Conservation (phyloP, 2,797 vertebrate genomes). For the Aselliscus stoliczkanus region DNA sequence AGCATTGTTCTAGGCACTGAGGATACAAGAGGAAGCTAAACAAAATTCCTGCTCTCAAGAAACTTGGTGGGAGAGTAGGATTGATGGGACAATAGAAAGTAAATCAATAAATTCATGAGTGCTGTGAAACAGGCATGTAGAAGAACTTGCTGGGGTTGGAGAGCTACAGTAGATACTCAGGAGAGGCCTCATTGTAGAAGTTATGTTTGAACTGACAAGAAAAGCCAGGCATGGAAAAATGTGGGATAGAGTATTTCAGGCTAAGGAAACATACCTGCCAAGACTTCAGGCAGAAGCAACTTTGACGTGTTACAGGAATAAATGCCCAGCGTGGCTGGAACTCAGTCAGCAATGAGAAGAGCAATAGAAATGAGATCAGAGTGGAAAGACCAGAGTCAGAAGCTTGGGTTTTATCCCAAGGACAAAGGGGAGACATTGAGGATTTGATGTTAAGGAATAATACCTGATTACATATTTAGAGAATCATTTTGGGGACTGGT, state of each 20-base stretch:
- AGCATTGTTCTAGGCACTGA: neutral
- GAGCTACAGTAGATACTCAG: no score
- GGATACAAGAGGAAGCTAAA: neutral
- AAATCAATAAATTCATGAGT: neutral
- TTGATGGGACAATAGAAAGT: neutral
- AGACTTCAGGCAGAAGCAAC: neutral
- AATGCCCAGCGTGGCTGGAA: neutral
- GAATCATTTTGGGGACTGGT: neutral
- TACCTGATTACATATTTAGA: neutral
- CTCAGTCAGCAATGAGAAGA: neutral
- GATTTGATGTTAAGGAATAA: neutral
- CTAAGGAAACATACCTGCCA: neutral
- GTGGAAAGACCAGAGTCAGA: neutral
- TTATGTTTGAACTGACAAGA: neutral
- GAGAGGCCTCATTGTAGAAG: neutral
- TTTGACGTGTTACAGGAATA: neutral
- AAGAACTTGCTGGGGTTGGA: neutral
- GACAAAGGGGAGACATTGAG: neutral
- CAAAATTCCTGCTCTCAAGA: neutral
- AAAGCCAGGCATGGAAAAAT: neutral
- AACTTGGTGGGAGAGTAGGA: neutral
- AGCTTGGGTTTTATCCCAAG: neutral
- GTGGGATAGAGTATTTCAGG: neutral
- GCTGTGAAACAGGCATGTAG: neutral
- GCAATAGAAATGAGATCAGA: neutral